Evolutionary conservation across 1,140 invertebrate genomes (phyloP), one percentile per base, ranked within the genome.

Genomic region (Neuroterus valhalla): DNA sequence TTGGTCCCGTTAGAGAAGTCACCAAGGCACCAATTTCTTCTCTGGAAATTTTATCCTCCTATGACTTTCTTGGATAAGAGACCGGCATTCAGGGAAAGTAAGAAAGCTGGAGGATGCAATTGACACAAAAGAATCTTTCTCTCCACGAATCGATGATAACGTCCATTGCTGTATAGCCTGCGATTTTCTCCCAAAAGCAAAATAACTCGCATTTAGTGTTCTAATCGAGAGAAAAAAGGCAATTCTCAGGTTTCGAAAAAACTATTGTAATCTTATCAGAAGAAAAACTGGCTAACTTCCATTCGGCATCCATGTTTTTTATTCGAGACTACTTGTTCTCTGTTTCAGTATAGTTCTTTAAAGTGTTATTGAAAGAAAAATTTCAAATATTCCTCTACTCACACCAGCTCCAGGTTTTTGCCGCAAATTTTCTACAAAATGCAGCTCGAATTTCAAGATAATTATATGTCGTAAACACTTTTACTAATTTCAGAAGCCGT

Each of bases 361-460:
- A 78, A 12, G 42, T 50, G 11, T 82, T 81, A 69, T 85, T 84
- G 11, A 74, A 78, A n/a, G 82, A 81, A 70, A 74, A 78, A 15
- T 84, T 52, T 42, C 42, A 76, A 23, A 81, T 52, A 11, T 77
- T 68, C 19, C 46, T 62, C 15, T 23, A 14, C 70, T 82, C 78
- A 70, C 81, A 84, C 76, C 78, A 83, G 14, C 78, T 66, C 80
- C 78, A 84, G 31, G 83, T 66, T 21, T 76, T 10, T 71, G n/a
- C n/a, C n/a, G n/a, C n/a, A n/a, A n/a, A n/a, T n/a, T n/a, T n/a
- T n/a, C n/a, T n/a, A n/a, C n/a, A n/a, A n/a, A n/a, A n/a, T n/a
- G n/a, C n/a, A n/a, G n/a, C n/a, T n/a, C n/a, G n/a, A n/a, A n/a
- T n/a, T n/a, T n/a, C n/a, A n/a, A n/a, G n/a, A n/a, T n/a, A n/a